Evolutionary conservation across 2,797 vertebrate species (phyloP), one percentile per base, ranked within the genome.

Genomic region (Amazonetta brasiliensis): DNA sequence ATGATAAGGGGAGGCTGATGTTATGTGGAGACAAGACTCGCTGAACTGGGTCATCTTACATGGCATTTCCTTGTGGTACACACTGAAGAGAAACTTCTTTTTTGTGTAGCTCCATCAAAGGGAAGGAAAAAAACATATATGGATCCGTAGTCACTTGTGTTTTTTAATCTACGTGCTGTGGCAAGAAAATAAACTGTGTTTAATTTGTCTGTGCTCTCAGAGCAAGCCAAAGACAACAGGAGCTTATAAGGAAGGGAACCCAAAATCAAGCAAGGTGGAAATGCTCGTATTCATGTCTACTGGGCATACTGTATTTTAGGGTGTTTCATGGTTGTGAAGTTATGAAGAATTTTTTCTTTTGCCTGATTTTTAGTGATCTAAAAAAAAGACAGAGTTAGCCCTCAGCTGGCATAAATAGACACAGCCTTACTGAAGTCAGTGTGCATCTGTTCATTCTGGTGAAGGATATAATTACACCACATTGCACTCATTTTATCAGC

Each of bases 401-500:
- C 69, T 91, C 88, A 94, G 83, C 91, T 96, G 91, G 80, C 87
- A 56, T 67, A 73, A 96, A 84, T 9, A 93, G 84, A 76, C 71
- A 41, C 79, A 94, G 91, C 80, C 90, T 90, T 73, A 71, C 48
- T 95, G 83, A 92, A 96, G 77, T 88, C 89, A 79, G 28, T 60
- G 89, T 96, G 69, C 94, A 95, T 95, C 89, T 92, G 77, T 94
- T 95, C 85, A 30, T 91, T 76, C 77, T 92, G 90, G 85, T 90
- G 83, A 90, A 95, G 80, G 63, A 82, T 91, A 64, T 95, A 91
- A 91, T 96, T 96, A 95, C 76, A 37, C 87, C 87, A 88, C 92
- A 92, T 90, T 94, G 85, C 92, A 92, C 46, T 95, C 59, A 84
- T 94, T 96, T 95, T 88, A 90, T 84, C 89, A 96, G 80, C 83